Base-by-base conservation (phyloP, 1,140 invertebrate genomes). In the Gyrodactylus bullatarudis region DNA sequence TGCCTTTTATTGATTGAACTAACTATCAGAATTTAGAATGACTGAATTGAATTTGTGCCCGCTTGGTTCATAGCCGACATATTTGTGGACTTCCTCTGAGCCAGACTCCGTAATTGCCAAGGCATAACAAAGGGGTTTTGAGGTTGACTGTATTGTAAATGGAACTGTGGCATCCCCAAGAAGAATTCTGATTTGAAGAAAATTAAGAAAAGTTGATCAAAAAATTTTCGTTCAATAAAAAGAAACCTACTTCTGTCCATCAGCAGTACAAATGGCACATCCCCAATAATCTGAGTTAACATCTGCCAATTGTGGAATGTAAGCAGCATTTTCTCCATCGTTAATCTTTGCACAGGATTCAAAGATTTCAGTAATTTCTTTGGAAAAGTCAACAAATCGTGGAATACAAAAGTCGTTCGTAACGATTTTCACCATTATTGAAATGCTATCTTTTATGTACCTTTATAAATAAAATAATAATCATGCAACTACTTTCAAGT, bases 11-110 rank as follows among this genome's bases (percentile, higher is more conserved):
- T n/a, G n/a, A n/a, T n/a, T n/a, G n/a, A 84, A 75, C 87, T 85
- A 81, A 91, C 90, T 90, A 77, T 90, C 89, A 76, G 88, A 84
- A 84, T 96, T 91, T 70, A 97, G 83, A 73, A 92, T 86, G 34
- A 97, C 85, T 82, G 92, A 90, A 80, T 97, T 97, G 79, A 97
- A 97, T 80, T 91, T 89, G 74, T 89, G 83, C 0, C 93, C 93
- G 78, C 89, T 92, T 0, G 91, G 91, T 82, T 95, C 91, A 75
- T 93, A 90, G 8, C 75, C 75, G 27, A 75, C 74, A 26, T 74
- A 75, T 74, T 70, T 68, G 26, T 75, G 75, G 8, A 74, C 91
- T 1, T 27, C 23, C 0, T 75, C 72, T 16, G 26, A n/a, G 25
- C 74, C 74, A 26, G 26, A 27, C 24, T 75, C 75, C 21, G 69